These are phyloP conservation scores for Troides oblongomaculatus DNA, from an alignment of 2,888 invertebrate genomes.

Conservation along the genomic window DNA sequence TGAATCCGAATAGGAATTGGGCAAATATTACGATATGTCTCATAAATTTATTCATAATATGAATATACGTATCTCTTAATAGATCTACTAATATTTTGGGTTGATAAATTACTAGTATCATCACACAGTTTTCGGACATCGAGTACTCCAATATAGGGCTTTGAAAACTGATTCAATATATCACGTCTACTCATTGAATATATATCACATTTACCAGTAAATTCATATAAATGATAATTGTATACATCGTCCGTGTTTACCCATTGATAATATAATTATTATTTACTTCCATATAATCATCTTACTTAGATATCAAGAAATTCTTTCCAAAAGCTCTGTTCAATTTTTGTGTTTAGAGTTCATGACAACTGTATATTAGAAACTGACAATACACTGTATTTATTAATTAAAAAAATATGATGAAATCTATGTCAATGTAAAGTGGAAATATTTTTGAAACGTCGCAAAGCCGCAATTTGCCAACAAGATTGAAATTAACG, in stretches of 20 bases:
- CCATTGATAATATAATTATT: background rate
- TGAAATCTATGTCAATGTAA: background rate
- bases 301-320: conserved; percentile 9
- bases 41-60: background rate
- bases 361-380: conserved; percentile 4
- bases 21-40: conserved; percentile 2
- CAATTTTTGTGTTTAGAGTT: conserved; percentile 52
- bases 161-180: background rate
- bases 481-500: no score
- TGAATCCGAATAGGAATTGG: background rate
- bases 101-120: background rate
- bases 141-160: background rate
- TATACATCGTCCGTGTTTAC: background rate
- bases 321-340: conserved; percentile 28
- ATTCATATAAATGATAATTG: background rate
- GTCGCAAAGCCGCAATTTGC: no score
- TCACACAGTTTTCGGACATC: background rate
- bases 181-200: background rate
- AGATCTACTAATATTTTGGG: background rate
- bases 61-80: background rate
- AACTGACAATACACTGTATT: background rate
- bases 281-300: conserved; percentile 1
- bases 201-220: conserved; percentile 4
- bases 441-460: background rate
- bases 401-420: no score